These are phyloP conservation scores for Hippocampus zosterae DNA, from an alignment of 2,113 vertebrate genomes.

Conservation along the genomic window DNA sequence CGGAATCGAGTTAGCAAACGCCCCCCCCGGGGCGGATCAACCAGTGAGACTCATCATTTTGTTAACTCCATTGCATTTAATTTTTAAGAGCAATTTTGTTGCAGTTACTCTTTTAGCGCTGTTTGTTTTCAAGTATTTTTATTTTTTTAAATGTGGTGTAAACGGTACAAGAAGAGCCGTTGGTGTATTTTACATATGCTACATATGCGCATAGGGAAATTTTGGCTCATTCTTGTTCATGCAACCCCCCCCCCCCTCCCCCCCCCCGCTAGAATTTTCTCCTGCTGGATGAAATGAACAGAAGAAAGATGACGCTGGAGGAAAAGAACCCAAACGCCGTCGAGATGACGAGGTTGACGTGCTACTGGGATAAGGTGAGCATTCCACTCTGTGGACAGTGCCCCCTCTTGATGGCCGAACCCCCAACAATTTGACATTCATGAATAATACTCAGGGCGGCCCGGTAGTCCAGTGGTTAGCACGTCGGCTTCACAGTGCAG, in stretches of 20 bases:
- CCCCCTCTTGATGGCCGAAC: background rate
- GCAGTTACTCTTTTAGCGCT: background rate
- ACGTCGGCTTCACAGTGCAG: too few species aligned
- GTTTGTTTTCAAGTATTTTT: background rate
- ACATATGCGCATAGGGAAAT: background rate
- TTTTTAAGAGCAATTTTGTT: background rate
- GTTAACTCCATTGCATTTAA: background rate
- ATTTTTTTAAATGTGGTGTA: background rate
- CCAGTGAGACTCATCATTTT: background rate
- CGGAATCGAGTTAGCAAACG: too few species aligned
- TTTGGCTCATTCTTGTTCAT: background rate
- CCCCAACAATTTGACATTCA: background rate
- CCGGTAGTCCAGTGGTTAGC: too few species aligned
- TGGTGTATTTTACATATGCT: background rate
- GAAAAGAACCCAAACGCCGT: conserved; percentile 58
- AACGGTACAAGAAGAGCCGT: background rate
- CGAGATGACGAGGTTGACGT: conserved; percentile 73
- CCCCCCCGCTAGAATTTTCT: conserved; percentile 44
- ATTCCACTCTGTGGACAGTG: background rate
- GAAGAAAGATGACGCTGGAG: conserved; percentile 25
- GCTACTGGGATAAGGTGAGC: conserved; percentile 79
- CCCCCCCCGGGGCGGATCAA: too few species aligned
- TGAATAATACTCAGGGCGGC: background rate
- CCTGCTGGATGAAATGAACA: conserved; percentile 35
- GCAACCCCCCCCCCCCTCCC: too few species aligned